phyloP scores from a whole-genome alignment of 1,140 invertebrate species.

The Caenorhabditis remanei region DNA sequence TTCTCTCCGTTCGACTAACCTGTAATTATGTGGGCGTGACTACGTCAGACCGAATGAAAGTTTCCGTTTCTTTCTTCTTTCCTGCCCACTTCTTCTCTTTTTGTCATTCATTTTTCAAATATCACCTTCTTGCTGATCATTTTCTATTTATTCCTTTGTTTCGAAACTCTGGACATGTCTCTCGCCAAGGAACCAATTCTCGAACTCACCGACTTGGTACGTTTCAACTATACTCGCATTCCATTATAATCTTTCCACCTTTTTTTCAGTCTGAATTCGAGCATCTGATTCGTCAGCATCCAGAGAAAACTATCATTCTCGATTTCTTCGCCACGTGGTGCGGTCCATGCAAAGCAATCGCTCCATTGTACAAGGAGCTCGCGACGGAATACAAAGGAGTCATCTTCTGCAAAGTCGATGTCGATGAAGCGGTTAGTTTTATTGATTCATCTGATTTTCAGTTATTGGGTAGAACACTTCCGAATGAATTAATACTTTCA shows the following conservation, averaged over 20 bases:
- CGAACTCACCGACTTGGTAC: slow-evolving; percentile 10
- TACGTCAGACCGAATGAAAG: slow-evolving; percentile 32
- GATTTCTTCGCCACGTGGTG: slow-evolving; percentile 84
- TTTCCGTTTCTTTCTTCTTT: slow-evolving; percentile 1
- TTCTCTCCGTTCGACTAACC: not conserved
- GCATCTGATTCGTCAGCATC: slow-evolving; percentile 35
- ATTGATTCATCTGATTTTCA: not conserved
- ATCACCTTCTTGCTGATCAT: not conserved
- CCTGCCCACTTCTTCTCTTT: slow-evolving; percentile 16
- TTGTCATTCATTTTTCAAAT: not conserved
- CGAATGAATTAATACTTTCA: not conserved
- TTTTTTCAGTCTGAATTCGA: slow-evolving; percentile 18
- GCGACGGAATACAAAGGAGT: slow-evolving; percentile 29
- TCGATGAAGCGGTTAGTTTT: slow-evolving; percentile 67
- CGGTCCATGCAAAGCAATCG: slow-evolving; percentile 93
- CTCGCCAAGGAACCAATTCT: slow-evolving; percentile 30
- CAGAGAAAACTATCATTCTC: slow-evolving; percentile 88
- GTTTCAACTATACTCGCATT: not conserved
- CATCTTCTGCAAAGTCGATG: slow-evolving; percentile 73
- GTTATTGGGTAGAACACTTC: too few relatives aligned
- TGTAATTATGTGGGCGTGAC: slow-evolving; percentile 40
- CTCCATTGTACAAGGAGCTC: slow-evolving; percentile 82
- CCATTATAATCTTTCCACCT: too few relatives aligned
- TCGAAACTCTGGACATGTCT: not conserved
- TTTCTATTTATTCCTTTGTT: not conserved